Conservation (phyloP, 1,140 invertebrate genomes). For the Grapholita molesta region DNA sequence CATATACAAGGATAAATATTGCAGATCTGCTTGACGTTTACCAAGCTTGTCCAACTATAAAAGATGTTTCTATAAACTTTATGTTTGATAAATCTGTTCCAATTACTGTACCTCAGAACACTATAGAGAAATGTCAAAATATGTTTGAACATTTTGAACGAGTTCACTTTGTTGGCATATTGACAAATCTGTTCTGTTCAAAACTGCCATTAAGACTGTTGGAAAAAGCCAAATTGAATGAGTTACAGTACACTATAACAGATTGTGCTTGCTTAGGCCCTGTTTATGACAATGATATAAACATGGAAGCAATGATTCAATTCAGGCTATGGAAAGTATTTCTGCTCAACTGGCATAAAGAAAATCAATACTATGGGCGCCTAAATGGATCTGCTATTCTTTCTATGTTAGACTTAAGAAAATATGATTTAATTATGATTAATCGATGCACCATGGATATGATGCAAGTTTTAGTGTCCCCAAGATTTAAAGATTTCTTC, state of each 20-base stretch:
- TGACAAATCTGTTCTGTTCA: background rate
- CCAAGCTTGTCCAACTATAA: background rate
- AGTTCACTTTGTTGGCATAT: slow-evolving; percentile 1
- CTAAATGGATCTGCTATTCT: slow-evolving; percentile 2
- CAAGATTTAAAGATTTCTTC: slow-evolving; percentile 1
- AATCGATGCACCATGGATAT: background rate
- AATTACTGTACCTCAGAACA: background rate
- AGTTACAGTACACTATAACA: background rate
- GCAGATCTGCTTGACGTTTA: background rate
- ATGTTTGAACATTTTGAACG: background rate
- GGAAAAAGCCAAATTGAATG: background rate
- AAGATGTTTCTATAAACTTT: background rate
- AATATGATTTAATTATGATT: background rate
- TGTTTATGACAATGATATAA: background rate
- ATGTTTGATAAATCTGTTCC: background rate
- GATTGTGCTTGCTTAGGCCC: background rate
- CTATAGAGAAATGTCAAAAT: background rate
- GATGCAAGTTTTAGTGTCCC: background rate
- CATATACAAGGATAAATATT: background rate
- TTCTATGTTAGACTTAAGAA: background rate
- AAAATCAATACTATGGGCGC: slow-evolving; percentile 1
- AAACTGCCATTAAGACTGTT: background rate
- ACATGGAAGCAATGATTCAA: background rate
- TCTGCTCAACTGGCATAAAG: background rate
- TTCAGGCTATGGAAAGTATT: background rate